These are phyloP conservation scores for Gulo gulo DNA, from an alignment of 2,113 vertebrate species.

Conservation along the genomic window DNA sequence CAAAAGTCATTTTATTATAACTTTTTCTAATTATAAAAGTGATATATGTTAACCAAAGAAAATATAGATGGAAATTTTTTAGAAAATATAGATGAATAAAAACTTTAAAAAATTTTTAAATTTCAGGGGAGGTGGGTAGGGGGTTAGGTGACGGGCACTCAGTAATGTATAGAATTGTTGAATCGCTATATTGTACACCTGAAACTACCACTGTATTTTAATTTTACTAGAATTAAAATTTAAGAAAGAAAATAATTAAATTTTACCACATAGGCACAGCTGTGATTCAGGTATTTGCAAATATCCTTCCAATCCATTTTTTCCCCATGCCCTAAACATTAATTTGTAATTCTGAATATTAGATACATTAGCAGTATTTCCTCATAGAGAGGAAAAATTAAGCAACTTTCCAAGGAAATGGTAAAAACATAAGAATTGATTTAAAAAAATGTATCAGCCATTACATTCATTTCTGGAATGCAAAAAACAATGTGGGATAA, in stretches of 20 bases:
- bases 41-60: not conserved
- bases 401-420: not conserved
- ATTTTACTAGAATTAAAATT: not conserved
- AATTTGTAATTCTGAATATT: slow-evolving; percentile 12
- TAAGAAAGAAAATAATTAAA: not conserved
- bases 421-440: not conserved
- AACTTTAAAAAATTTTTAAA: not conserved
- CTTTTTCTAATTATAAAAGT: slow-evolving; percentile 3
- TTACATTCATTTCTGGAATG: slow-evolving; percentile 34
- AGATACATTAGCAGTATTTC: not conserved
- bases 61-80: not conserved
- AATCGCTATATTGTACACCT: not conserved
- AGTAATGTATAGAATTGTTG: not conserved
- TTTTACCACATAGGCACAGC: not conserved
- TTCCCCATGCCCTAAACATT: not conserved
- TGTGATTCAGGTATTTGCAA: not conserved
- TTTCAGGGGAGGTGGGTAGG: not conserved
- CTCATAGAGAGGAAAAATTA: not conserved
- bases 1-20: slow-evolving; percentile 1
- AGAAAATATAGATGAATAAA: not conserved
- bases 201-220: not conserved
- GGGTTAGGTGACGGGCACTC: not conserved
- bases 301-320: not conserved
- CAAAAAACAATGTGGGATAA: not conserved
- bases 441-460: not conserved